Base-by-base conservation (phyloP, 2,888 invertebrate species). In the Apantesis nais region DNA sequence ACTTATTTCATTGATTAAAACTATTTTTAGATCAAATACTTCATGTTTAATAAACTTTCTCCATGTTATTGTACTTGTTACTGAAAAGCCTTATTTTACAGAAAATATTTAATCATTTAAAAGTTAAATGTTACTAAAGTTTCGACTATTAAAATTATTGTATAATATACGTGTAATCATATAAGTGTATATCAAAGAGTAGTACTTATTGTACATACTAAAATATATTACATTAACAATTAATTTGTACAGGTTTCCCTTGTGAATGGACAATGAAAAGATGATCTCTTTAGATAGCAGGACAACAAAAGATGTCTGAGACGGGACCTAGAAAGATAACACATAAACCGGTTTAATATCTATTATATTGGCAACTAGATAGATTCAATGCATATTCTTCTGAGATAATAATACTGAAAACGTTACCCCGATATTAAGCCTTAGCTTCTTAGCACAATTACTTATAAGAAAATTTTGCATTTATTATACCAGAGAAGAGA, bases 261-360 rank as follows among this genome's bases (percentile, higher is more conserved):
- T 7, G 19, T 66, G 5, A 58, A 58, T 9, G 7, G 16, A 66
- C 66, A 66, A 29, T 58, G 58, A 52, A 48, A 39, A 58, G 39
- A 66, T 66, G 19, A 39, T 58, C 25, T 66, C n/a, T n/a, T 29
- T 29, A 66, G 66, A 66, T 58, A 39, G n/a, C 25, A 25, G 58
- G 16, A 39, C 34, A n/a, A 66, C 58, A 58, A 66, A 55, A 39
- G 66, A n/a, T 19, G 19, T 29, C 66, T 58, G n/a, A 44, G 39
- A 58, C 19, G 29, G 2, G 25, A 39, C 29, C 58, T 66, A 66
- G 66, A 55, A 52, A 55, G 39, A 58, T 37, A 29, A 66, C 19
- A 22, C 12, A 66, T 19, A 58, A 63, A 41, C 29, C 8, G 12
- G 22, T 58, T 58, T 29, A n/a, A 58, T 37, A n/a, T 58, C 19